These are phyloP conservation scores for Australoheros facetus DNA, from an alignment of 2,797 vertebrate species.

Conservation along the genomic window DNA sequence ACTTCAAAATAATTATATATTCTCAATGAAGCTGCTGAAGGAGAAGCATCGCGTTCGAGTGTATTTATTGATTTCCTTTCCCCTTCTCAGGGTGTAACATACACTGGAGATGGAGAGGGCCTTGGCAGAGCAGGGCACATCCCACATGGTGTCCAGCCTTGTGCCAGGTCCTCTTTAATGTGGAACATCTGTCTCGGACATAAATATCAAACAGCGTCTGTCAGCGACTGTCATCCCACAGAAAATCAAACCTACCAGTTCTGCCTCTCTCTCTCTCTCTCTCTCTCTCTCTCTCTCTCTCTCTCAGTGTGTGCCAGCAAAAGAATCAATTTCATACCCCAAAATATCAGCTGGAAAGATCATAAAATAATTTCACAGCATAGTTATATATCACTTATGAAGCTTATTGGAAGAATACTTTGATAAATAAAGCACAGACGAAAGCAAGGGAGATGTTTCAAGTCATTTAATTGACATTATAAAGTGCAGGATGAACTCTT, in stretches of 20 bases:
- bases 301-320: not conserved
- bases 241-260: constrained; percentile 10
- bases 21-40: too few relatives aligned
- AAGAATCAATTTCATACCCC: constrained; percentile 37
- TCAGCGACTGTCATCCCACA: constrained; percentile 10
- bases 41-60: too few relatives aligned
- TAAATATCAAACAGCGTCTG: constrained; percentile 46
- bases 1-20: too few relatives aligned
- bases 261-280: not conserved
- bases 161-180: constrained; percentile 55
- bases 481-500: not conserved
- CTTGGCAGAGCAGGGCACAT: constrained; percentile 17
- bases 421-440: constrained; percentile 1
- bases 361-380: constrained; percentile 47
- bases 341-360: constrained; percentile 42
- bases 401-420: constrained; percentile 21
- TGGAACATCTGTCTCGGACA: constrained; percentile 59
- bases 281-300: too few relatives aligned
- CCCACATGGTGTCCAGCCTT: constrained; percentile 35
- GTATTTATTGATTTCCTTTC: too few relatives aligned
- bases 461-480: constrained; percentile 30
- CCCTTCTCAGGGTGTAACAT: too few relatives aligned
- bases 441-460: not conserved
- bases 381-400: constrained; percentile 18
- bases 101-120: not conserved